These are phyloP conservation scores for Heterodera carotae DNA, from an alignment of 1,140 invertebrate genomes.

Conservation along the genomic window DNA sequence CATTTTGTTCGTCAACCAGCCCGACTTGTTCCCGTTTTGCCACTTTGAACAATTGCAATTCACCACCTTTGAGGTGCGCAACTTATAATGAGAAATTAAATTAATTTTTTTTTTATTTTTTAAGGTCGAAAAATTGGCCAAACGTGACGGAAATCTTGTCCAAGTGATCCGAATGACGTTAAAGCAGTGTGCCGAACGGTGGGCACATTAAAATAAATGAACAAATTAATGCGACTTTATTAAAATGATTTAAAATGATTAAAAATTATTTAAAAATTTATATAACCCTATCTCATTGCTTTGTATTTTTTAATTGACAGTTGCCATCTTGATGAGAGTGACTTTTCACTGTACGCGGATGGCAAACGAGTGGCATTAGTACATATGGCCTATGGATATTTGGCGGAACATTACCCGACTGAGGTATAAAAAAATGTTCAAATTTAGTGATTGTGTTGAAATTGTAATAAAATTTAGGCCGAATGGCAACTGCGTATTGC, in stretches of 20 bases:
- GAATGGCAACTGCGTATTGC: conserved; percentile 81
- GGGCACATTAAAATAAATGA: too few species aligned
- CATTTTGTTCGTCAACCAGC: conserved; percentile 75
- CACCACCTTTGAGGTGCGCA: not conserved
- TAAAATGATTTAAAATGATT: too few species aligned
- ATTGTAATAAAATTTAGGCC: not conserved
- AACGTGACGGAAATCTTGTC: conserved; percentile 67
- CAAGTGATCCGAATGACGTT: conserved; percentile 75
- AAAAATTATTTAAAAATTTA: conserved; percentile 3
- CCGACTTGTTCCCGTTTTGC: conserved; percentile 27
- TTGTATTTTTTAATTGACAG: conserved; percentile 37
- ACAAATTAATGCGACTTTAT: too few species aligned
- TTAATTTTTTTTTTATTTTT: conserved; percentile 68
- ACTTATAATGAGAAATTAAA: not conserved
- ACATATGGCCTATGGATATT: conserved; percentile 88
- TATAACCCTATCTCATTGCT: too few species aligned
- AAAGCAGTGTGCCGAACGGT: conserved; percentile 66
- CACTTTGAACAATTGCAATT: conserved; percentile 32
- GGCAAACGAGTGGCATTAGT: conserved; percentile 79
- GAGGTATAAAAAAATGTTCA: not conserved
- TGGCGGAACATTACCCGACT: conserved; percentile 77
- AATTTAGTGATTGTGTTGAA: conserved; percentile 11
- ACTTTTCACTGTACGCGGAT: conserved; percentile 69
- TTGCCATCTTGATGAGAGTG: conserved; percentile 32
- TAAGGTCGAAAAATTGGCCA: conserved; percentile 71